Base-by-base conservation (phyloP, 2,113 vertebrate genomes). In the Rhea americana region DNA sequence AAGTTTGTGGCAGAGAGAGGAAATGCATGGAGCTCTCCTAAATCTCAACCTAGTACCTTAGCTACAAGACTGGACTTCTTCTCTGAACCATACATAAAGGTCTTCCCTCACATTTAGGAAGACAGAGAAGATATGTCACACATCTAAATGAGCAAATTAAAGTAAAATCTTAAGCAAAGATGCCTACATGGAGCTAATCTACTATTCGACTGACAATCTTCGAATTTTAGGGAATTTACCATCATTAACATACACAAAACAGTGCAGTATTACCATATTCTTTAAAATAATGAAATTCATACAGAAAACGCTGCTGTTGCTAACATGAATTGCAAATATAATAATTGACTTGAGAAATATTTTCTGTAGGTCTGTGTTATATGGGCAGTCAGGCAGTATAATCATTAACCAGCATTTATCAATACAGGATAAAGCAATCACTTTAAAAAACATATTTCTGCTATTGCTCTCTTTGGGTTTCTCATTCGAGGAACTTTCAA, bases 21-120 rank as follows among this genome's bases (percentile, higher is more conserved):
- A 62, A 9, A 2, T 0, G 6, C 2, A 6, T 0, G 10, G 11
- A 47, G 19, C 9, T 3, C 50, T 35, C 8, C 58, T 6, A 18
- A 32, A 35, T 11, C 76, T 65, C 76, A 72, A 9, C 37, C 74
- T 17, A 8, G 35, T 22, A 32, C 43, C 66, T n/a, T 14, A 20
- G 0, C 14, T 35, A 24, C 30, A 22, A 74, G 39, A 18, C 37
- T 28, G 30, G 16, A 47, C 37, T 53, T 37, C 58, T 13, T 20
- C 51, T 61, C 22, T 7, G 43, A 59, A 30, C 22, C n/a, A 39
- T 1, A 0, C 5, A 48, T n/a, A 62, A 73, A 22, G 17, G 13
- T 22, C 66, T 25, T 20, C 50, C 14, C 0, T 8, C 70, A n/a
- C 25, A 11, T 20, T 32, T 11, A 7, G 18, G 14, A 62, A 56